Evolutionary conservation across 2,113 vertebrate species (phyloP).

Genomic region (Lontra canadensis): DNA sequence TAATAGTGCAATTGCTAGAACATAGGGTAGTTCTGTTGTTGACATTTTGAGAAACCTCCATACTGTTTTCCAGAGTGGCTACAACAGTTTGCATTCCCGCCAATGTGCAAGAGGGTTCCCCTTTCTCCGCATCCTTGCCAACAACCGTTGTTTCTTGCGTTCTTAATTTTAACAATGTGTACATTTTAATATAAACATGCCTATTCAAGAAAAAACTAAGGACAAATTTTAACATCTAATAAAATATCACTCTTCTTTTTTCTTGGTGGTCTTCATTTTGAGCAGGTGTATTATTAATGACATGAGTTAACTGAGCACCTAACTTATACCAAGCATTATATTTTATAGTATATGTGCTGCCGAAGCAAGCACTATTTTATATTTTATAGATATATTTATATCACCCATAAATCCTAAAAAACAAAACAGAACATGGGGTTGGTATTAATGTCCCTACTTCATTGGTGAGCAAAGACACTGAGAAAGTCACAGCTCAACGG

Average conservation of each 20-base stretch:
- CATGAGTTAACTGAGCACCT: neutral
- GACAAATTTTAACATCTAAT: slow-evolving; percentile 40
- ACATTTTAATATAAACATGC: neutral
- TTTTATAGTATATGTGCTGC: neutral
- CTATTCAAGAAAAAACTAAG: slow-evolving; percentile 35
- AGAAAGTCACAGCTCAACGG: neutral
- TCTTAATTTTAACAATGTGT: neutral
- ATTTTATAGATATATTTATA: neutral
- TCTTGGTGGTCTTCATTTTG: neutral
- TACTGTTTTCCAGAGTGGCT: neutral
- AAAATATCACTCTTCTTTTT: neutral
- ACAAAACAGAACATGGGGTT: neutral
- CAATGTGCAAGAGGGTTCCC: neutral
- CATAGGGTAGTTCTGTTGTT: neutral
- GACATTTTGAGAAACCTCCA: neutral
- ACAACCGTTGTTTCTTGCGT: neutral
- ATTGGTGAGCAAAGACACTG: neutral
- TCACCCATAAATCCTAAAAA: neutral
- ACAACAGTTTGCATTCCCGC: neutral
- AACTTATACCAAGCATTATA: neutral
- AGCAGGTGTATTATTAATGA: neutral
- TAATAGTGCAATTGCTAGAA: neutral
- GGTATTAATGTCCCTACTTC: neutral
- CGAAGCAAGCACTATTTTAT: too few species aligned
- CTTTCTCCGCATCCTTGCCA: neutral